Conservation (phyloP, 2,113 vertebrate genomes). For the Neopipo cinnamomea region DNA sequence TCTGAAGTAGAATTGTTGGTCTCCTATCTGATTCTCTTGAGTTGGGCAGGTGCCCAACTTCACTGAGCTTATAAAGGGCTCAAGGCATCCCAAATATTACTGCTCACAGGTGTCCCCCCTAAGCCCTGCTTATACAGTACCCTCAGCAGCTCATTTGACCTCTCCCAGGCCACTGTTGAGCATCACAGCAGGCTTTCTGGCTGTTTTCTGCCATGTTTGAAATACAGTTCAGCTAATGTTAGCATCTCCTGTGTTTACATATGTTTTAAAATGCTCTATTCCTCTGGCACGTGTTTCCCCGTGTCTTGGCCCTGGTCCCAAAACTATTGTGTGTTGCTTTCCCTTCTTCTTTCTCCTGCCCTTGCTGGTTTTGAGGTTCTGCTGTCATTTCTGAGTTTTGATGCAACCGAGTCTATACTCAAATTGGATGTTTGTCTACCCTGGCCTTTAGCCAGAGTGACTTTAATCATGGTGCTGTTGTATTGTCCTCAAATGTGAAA, state of each 20-base stretch:
- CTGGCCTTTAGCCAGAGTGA: not conserved
- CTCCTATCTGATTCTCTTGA: not conserved
- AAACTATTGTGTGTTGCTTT: not conserved
- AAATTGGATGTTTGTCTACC: not conserved
- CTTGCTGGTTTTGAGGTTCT: not conserved
- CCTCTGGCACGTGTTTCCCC: not conserved
- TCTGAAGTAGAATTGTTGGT: not conserved
- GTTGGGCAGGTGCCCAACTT: not conserved
- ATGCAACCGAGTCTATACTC: not conserved
- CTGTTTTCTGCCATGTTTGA: not conserved
- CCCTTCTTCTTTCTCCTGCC: not conserved
- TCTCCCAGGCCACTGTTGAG: not conserved
- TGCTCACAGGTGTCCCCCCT: fast-evolving
- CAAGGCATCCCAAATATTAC: fast-evolving
- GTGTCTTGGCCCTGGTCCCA: not conserved
- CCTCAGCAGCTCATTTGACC: not conserved
- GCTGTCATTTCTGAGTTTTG: not conserved
- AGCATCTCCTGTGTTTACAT: not conserved
- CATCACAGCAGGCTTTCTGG: not conserved
- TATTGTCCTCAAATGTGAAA: slow-evolving; percentile 29
- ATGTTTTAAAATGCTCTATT: not conserved
- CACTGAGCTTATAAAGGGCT: not conserved
- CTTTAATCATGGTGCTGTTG: not conserved
- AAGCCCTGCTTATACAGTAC: not conserved
- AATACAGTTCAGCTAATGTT: not conserved